A percentile compares a stretch with the other conserved stretches of the same genome.
Evolutionary conservation across 1,140 invertebrate genomes (phyloP).

Genomic region (Caenorhabditis inopinata): DNA sequence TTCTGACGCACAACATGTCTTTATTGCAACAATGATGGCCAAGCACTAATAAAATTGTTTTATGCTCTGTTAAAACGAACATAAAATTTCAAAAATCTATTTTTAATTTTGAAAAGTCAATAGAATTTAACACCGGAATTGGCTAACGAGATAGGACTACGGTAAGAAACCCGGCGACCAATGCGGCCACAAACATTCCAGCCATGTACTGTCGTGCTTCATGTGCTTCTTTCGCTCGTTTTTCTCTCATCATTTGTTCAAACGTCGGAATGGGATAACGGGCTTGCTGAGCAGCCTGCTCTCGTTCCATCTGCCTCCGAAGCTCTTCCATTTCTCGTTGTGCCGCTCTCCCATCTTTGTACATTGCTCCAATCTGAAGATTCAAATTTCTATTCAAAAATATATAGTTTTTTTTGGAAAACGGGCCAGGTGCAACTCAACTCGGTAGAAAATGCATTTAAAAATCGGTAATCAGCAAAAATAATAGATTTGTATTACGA

Average conservation of each 20-base stretch:
- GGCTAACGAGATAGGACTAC: not conserved
- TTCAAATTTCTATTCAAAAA: not conserved
- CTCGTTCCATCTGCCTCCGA: conserved; percentile 42
- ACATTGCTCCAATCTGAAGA: conserved; percentile 30
- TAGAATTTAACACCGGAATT: too few relatives aligned
- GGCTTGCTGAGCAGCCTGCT: conserved; percentile 10
- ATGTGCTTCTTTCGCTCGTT: conserved; percentile 38
- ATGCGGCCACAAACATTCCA: conserved; percentile 22
- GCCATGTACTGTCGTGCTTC: conserved; percentile 42
- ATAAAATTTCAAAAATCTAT: too few relatives aligned
- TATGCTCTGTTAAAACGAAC: too few relatives aligned
- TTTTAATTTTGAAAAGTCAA: too few relatives aligned
- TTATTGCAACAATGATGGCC: too few relatives aligned
- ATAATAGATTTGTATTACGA: too few relatives aligned
- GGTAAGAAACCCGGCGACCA: not conserved
- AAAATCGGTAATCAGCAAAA: too few relatives aligned
- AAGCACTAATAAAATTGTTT: too few relatives aligned
- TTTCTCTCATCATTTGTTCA: conserved; percentile 45
- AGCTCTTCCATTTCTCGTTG: conserved; percentile 48
- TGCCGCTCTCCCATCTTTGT: conserved; percentile 42
- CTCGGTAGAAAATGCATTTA: too few relatives aligned
- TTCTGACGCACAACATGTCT: too few relatives aligned
- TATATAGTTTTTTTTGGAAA: too few relatives aligned
- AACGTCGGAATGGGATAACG: conserved; percentile 49
- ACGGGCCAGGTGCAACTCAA: too few relatives aligned